Evolutionary conservation across 2,797 vertebrate species (phyloP), one percentile per base, ranked within the genome.

Genomic region (Anomalospiza imberbis): DNA sequence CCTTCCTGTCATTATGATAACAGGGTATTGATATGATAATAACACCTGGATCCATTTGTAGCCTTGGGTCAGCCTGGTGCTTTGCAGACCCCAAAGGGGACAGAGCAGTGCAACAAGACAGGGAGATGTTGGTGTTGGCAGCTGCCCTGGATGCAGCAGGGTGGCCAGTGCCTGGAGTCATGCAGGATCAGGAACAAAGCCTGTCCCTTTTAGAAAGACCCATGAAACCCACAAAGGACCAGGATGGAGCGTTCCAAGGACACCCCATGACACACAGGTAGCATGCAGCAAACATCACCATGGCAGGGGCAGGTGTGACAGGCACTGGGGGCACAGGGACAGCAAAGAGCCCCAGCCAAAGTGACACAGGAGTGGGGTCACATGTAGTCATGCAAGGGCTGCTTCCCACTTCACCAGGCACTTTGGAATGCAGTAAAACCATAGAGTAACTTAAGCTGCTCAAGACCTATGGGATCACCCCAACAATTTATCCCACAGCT

Each of bases 311-410:
- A 42, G 32, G 42, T 1, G 32, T 48, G 40, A 29, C 18, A 40
- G 65, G 38, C 45, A 7, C 26, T 9, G 15, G 31, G 66, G 29
- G n/a, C n/a, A 66, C n/a, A 55, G 44, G 21, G 22, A 17, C 3
- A 24, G 38, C 70, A 62, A 53, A 65, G 53, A 58, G 13, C 36
- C 34, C 45, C 63, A 26, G 58, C 10, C 3, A 1, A 60, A 53
- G 53, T 3, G 32, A 11, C 25, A 36, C 4, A 18, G 17, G 38
- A 61, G 6, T 1, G 3, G 12, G 31, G 38, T n/a, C 38, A 5
- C 1, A 0, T 0, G 0, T 10, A 9, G 25, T 6, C 31, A 16
- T 1, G 0, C 29, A 8, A 70, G 9, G 10, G 18, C 77, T 81
- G 53, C 40, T 53, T 47, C 40, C n/a, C 9, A 1, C 60, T 31